Conservation (phyloP, 2,797 vertebrate species). For the Chiroxiphia lanceolata region DNA sequence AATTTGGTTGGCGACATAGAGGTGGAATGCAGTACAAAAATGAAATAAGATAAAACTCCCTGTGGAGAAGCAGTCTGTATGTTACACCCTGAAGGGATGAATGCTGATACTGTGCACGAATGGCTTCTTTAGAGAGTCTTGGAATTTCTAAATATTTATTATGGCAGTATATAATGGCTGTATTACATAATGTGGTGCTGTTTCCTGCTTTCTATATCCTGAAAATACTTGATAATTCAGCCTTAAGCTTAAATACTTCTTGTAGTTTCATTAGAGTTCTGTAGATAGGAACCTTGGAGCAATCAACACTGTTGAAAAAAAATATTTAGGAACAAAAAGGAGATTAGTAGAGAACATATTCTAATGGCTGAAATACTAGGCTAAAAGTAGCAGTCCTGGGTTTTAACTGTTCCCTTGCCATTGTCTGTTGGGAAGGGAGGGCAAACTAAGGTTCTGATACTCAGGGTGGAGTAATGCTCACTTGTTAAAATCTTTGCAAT, state of each 20-base stretch:
- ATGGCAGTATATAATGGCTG: slow-evolving; percentile 70
- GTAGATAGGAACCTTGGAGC: slow-evolving; percentile 40
- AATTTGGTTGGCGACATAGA: slow-evolving; percentile 73
- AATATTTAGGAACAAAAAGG: slow-evolving; percentile 17
- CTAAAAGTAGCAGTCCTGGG: neutral
- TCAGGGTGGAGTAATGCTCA: neutral
- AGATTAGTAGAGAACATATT: neutral
- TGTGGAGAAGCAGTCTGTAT: slow-evolving; percentile 59
- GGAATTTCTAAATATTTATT: slow-evolving; percentile 78
- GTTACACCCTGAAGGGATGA: slow-evolving; percentile 70
- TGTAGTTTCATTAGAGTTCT: slow-evolving; percentile 35
- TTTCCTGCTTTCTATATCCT: slow-evolving; percentile 70
- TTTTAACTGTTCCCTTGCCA: slow-evolving; percentile 8
- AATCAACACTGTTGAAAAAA: slow-evolving; percentile 47
- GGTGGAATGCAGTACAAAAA: slow-evolving; percentile 69
- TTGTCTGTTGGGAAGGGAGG: neutral
- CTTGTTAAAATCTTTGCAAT: neutral
- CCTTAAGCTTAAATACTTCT: slow-evolving; percentile 36
- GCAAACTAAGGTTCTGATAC: neutral
- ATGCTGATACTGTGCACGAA: slow-evolving; percentile 71
- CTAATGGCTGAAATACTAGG: neutral
- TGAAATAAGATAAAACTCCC: slow-evolving; percentile 74
- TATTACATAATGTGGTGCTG: slow-evolving; percentile 69
- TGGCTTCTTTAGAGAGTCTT: slow-evolving; percentile 65
- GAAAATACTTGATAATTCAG: slow-evolving; percentile 67